Evolutionary conservation across 2,113 vertebrate species (phyloP).

Genomic region (Cavia porcellus): DNA sequence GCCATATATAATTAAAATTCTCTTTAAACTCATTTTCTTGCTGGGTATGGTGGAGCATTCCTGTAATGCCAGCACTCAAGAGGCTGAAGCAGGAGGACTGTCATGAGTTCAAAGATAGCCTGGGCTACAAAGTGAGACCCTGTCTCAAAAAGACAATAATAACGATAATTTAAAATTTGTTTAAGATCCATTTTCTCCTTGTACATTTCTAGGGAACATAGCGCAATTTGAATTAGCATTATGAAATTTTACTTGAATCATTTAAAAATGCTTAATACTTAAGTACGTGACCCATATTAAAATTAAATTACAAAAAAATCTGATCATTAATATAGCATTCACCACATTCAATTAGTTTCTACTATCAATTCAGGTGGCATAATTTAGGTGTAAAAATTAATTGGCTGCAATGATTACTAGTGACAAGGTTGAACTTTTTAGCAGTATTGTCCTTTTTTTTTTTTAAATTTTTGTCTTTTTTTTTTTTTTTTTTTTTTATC

Average conservation of each 20-base stretch:
- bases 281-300: slow-evolving; percentile 36
- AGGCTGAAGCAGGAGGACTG: too few relatives aligned
- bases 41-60: too few relatives aligned
- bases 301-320: slow-evolving; percentile 44
- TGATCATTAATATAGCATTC: neutral
- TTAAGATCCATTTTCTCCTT: neutral
- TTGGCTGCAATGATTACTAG: neutral
- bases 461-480: too few relatives aligned
- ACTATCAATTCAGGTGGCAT: neutral
- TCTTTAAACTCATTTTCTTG: neutral
- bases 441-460: too few relatives aligned
- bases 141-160: too few relatives aligned
- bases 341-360: neutral
- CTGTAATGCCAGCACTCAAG: too few relatives aligned
- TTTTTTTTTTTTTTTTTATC: too few relatives aligned
- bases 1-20: slow-evolving; percentile 23
- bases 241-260: slow-evolving; percentile 49
- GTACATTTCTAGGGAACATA: neutral
- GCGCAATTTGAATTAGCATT: slow-evolving; percentile 33
- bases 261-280: slow-evolving; percentile 13
- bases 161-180: too few relatives aligned
- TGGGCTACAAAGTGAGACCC: too few relatives aligned
- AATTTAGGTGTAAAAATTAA: neutral
- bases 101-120: too few relatives aligned
- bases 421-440: neutral